These are phyloP conservation scores for Acleris literana DNA, from an alignment of 2,888 invertebrate species.

Conservation along the genomic window DNA sequence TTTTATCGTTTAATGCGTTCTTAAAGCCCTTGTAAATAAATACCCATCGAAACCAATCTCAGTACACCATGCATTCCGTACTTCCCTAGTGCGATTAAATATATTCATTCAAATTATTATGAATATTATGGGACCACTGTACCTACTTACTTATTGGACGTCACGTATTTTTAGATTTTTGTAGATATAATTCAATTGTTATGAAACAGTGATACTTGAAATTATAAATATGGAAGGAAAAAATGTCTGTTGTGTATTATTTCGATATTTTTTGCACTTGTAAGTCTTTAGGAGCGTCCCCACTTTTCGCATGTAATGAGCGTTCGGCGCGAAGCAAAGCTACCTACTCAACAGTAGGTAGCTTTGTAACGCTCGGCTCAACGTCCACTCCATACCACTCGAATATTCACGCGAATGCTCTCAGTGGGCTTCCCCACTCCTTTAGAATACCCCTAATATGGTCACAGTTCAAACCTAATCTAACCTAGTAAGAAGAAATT, in stretches of 20 bases:
- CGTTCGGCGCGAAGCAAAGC: too few species aligned
- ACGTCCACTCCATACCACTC: too few species aligned
- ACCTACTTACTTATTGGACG: conserved; percentile 27
- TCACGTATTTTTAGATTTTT: conserved; percentile 18
- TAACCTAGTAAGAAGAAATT: too few species aligned
- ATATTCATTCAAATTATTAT: conserved; percentile 13
- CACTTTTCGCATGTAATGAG: too few species aligned
- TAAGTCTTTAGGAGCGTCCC: too few species aligned
- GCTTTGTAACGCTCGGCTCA: too few species aligned
- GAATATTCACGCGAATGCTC: too few species aligned
- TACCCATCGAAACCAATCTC: conserved; percentile 18
- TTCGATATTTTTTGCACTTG: neutral
- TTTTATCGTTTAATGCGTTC: conserved; percentile 9
- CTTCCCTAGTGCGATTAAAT: conserved; percentile 3
- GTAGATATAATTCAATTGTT: conserved; percentile 27
- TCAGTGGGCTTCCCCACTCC: too few species aligned
- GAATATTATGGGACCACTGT: conserved; percentile 30
- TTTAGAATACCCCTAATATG: too few species aligned
- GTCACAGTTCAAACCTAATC: too few species aligned
- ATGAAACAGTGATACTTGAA: conserved; percentile 27
- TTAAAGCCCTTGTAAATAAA: conserved; percentile 29
- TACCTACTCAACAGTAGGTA: too few species aligned
- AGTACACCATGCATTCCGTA: conserved; percentile 2
- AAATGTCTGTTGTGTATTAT: conserved; percentile 9
- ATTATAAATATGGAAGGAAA: conserved; percentile 25